A percentile compares a stretch with the other conserved stretches of the same genome.
These are phyloP conservation scores for Exocentrus adspersus DNA, from an alignment of 2,888 invertebrate genomes.

Conservation along the genomic window DNA sequence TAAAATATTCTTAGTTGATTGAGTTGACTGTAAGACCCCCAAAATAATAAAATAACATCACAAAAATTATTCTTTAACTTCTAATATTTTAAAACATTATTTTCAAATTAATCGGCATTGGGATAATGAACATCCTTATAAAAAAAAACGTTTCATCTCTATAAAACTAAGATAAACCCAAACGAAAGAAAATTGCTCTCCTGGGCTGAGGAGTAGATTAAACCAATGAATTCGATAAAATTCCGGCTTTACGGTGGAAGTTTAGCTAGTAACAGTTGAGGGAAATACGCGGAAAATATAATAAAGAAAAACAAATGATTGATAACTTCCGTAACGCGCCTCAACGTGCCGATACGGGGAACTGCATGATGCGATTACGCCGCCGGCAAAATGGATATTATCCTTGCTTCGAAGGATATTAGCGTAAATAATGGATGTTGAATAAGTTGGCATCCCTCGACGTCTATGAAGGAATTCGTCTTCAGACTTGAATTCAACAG, in stretches of 20 bases:
- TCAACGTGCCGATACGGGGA: conserved; percentile 12
- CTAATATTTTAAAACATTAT: no score
- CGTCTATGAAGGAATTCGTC: neutral
- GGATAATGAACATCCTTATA: no score
- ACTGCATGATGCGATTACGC: conserved; percentile 5
- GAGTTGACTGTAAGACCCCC: no score
- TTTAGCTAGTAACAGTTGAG: conserved; percentile 1
- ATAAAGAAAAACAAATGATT: conserved; percentile 18
- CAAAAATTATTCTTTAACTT: no score
- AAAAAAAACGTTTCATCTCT: no score
- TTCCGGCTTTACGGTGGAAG: conserved; percentile 3
- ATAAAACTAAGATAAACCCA: no score
- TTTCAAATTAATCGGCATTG: no score
- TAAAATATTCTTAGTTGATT: no score
- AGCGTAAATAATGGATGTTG: conserved; percentile 5
- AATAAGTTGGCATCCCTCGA: neutral
- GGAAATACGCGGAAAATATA: conserved; percentile 3
- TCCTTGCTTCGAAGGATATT: neutral
- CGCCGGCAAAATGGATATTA: conserved; percentile 8
- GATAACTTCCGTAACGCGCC: conserved; percentile 11
- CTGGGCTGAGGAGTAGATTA: conserved; percentile 4
- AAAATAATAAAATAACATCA: no score
- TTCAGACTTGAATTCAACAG: neutral
- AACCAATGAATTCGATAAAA: conserved; percentile 10
- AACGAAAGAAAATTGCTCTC: no score